Base-by-base conservation (phyloP, 2,888 invertebrate species). In the Heliconius ismenius region DNA sequence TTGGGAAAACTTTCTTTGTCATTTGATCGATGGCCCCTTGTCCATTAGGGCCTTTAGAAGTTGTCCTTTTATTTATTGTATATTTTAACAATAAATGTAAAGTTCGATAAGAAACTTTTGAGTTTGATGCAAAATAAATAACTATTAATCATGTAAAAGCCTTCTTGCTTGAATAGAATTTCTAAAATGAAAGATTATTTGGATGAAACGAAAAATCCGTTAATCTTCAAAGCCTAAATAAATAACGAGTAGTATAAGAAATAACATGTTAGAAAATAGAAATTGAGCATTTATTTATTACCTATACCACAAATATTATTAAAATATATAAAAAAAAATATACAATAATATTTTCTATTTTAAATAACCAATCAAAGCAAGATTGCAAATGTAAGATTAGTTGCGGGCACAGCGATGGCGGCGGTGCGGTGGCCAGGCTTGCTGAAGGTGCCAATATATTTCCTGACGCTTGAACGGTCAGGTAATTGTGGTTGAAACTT, bases 401-500 rank as follows among this genome's bases (percentile, higher is more conserved):
- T 81, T 81, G 84, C 82, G 85, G 85, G 83, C 85, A 84, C 79
- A 81, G 78, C 81, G 39, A 67, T 39, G 43, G 80, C 77, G 78
- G 74, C 77, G 83, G 82, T 32, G 39, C 39, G 83, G 82, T 81
- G 84, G 83, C 58, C 81, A 84, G 84, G 85, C 83, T 89, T 89
- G 89, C 90, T 90, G 89, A 87, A 92, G 91, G 90, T 91, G 92
- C 92, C 92, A 92, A 93, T 92, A 92, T 92, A 92, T 93, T 90
- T 90, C 92, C 90, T 92, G 93, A 93, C 94, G 94, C 93, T 92
- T 94, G 93, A 93, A 94, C 94, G 94, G 93, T 94, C 94, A 93
- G 94, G 94, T 93, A 93, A 94, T 94, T 94, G 94, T 93, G 93
- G 93, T 89, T 91, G 92, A 92, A 94, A 94, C 91, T 94, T 94